Evolutionary conservation across 2,113 vertebrate species (phyloP), one percentile per base, ranked within the genome.

Genomic region (Actinemys pallida): DNA sequence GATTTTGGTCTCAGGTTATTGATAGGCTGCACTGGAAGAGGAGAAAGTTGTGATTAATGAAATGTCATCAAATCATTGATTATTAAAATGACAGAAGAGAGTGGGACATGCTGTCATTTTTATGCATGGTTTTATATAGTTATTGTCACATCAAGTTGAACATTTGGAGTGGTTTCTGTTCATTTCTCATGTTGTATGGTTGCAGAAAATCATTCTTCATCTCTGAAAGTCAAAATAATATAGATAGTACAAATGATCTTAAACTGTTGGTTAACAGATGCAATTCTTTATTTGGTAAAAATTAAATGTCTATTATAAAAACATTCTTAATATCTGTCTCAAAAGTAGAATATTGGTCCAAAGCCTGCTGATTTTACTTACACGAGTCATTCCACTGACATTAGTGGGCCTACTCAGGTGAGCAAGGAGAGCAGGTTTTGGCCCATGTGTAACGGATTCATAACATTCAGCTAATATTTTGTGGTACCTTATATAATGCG

Each of bases 231-330:
- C 80, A 75, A 50, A 10, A 7, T 54, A 78, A 35, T 5, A 6
- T 12, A 11, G 57, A 12, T 57, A 79, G 81, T 45, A 52, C 42
- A 83, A 83, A 39, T 6, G 1, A 27, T 87, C 90, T 65, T 81
- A 3, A 84, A 24, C 11, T 87, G 12, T 35, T 79, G 69, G 89
- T 57, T 10, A 65, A 7, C 42, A 93, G 19, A 59, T 81, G 7
- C 49, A 52, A 1, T 86, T 69, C 45, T 1, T 82, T 82, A 10
- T 0, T 0, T 49, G 42, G 2, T 10, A 56, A 45, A 78, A 88
- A 50, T 1, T 13, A 45, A 19, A 4, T 92, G 95, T 90, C 22
- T 13, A 27, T 72, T 72, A 72, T 54, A 14, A 52, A 31, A 79
- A 49, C 81, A 3, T 19, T 11, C 1, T 14, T 83, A 1, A 0